A percentile compares a stretch with the other conserved stretches of the same genome.
These are phyloP conservation scores for Campylomormyrus tamandua DNA, from an alignment of 2,113 vertebrate species.

Conservation along the genomic window DNA sequence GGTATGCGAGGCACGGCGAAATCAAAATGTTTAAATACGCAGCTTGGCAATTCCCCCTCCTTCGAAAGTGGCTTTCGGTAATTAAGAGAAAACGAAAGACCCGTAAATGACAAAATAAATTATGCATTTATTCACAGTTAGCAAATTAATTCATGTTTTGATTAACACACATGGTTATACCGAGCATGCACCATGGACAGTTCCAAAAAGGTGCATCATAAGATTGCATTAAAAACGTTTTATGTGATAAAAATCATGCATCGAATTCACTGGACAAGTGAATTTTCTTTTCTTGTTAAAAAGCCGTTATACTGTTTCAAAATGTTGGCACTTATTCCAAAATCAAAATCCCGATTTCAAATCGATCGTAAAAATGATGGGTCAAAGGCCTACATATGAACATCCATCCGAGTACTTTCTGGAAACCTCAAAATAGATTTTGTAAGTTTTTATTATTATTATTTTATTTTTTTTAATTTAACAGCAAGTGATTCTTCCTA, in stretches of 20 bases:
- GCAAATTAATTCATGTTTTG: background rate
- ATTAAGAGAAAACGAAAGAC: background rate
- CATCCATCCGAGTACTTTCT: background rate
- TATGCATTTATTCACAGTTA: background rate
- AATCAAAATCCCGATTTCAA: background rate
- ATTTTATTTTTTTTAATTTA: background rate
- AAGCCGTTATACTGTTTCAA: background rate
- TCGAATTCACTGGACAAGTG: background rate
- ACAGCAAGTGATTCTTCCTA: background rate
- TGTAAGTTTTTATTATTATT: background rate
- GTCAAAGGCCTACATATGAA: background rate
- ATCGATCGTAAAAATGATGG: background rate
- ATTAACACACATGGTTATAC: background rate
- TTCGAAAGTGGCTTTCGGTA: background rate
- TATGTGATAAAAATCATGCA: background rate
- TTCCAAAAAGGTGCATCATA: background rate
- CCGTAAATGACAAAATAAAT: background rate
- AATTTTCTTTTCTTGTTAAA: background rate
- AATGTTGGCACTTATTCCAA: background rate
- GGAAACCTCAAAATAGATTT: background rate
- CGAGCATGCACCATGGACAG: constrained; percentile 9
- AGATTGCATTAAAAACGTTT: background rate
- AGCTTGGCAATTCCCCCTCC: background rate
- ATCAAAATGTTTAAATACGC: constrained; percentile 25
- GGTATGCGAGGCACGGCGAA: constrained; percentile 46